phyloP scores from a whole-genome alignment of 2,113 vertebrate species.

The Brachypteracias leptosomus region DNA sequence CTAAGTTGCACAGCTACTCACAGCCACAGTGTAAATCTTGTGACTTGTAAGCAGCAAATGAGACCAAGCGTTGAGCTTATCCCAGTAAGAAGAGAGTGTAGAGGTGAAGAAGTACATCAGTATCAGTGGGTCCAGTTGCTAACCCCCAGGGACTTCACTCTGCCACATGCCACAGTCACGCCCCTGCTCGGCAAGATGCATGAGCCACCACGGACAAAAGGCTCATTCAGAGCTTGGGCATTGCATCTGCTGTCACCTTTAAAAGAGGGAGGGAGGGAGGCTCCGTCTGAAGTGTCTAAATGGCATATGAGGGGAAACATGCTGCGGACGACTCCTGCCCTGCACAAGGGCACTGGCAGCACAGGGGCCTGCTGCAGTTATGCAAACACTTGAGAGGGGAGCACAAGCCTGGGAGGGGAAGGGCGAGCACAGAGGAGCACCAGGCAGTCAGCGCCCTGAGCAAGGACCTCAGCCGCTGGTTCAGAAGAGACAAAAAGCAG shows the following conservation, averaged over 20 bases:
- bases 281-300: background rate
- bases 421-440: background rate
- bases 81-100: fast-evolving
- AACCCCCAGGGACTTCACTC: background rate
- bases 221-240: background rate
- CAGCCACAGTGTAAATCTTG: background rate
- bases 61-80: background rate
- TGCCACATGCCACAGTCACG: background rate
- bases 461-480: background rate
- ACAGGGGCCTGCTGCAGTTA: background rate
- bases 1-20: background rate
- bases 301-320: background rate
- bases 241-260: background rate
- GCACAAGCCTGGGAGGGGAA: fast-evolving
- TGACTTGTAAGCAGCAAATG: background rate
- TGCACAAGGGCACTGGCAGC: fast-evolving
- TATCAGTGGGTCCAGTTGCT: fast-evolving
- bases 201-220: background rate
- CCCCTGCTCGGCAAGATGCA: background rate
- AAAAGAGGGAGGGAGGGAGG: background rate
- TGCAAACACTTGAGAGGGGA: background rate
- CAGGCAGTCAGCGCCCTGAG: fast-evolving
- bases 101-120: background rate
- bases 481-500: conserved; percentile 63
- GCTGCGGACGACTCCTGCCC: fast-evolving